Evolutionary conservation across 2,888 invertebrate species (phyloP).

Genomic region (Alviniconcha strummeri): DNA sequence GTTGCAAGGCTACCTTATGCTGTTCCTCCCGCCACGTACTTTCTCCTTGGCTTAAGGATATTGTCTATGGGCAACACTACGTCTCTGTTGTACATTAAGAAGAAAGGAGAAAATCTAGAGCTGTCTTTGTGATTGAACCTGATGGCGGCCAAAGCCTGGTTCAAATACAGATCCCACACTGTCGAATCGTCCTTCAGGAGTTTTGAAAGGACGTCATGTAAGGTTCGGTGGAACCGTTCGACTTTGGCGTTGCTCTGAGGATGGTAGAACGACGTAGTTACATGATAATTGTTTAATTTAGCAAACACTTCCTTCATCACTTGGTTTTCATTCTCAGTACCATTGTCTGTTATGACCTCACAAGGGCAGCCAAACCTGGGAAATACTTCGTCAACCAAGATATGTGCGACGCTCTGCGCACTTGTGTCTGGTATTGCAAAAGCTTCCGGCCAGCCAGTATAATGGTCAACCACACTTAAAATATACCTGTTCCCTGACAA

Average conservation of each 20-base stretch:
- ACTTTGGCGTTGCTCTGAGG: constrained; percentile 26
- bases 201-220: constrained; percentile 26
- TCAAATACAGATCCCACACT: constrained; percentile 15
- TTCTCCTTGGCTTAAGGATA: constrained; percentile 6
- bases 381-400: no score
- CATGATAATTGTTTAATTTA: constrained; percentile 16
- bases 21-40: constrained; percentile 10
- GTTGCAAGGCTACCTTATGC: constrained; percentile 5
- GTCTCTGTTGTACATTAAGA: constrained; percentile 7
- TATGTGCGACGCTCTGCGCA: no score
- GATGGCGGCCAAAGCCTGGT: no score
- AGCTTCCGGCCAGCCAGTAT: no score
- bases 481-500: no score
- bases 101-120: constrained; percentile 23
- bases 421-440: no score
- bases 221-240: constrained; percentile 28
- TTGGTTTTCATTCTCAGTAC: no score
- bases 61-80: constrained; percentile 13
- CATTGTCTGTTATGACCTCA: no score
- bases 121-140: constrained; percentile 1
- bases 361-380: no score
- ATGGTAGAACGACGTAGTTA: constrained; percentile 23
- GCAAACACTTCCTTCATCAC: no score
- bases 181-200: constrained; percentile 11
- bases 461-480: no score